Percentiles rank a stretch among this genome's conserved stretches.
These are phyloP conservation scores for Chymomyza caudatula DNA, from an alignment of 2,888 invertebrate species.

Conservation along the genomic window DNA sequence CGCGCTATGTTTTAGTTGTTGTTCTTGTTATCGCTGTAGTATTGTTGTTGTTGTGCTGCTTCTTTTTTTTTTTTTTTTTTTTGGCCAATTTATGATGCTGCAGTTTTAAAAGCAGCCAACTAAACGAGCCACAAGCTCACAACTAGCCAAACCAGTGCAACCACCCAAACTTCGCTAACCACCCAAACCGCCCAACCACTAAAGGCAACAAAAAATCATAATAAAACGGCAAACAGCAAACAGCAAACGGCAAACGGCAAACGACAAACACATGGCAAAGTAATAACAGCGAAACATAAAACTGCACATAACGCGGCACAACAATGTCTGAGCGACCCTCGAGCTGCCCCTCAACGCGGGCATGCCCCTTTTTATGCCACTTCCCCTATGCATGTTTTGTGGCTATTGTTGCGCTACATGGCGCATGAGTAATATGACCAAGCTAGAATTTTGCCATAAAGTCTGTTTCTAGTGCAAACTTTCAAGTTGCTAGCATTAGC, in stretches of 20 bases:
- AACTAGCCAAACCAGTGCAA: not conserved
- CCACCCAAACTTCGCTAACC: not conserved
- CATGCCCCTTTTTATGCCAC: no score
- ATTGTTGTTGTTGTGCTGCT: not conserved
- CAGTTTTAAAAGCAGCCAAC: not conserved
- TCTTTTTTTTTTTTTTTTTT: not conserved
- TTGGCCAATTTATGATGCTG: not conserved
- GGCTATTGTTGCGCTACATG: not conserved
- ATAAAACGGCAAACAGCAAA: not conserved
- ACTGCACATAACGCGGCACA: not conserved
- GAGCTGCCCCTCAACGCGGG: no score
- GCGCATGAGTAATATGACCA: not conserved
- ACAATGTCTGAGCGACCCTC: not conserved
- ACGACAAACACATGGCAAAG: conserved; percentile 1
- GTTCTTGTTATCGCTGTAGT: not conserved
- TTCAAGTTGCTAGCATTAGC: not conserved
- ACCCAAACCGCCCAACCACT: not conserved
- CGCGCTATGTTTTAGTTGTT: not conserved
- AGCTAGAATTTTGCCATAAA: not conserved
- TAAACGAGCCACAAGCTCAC: not conserved
- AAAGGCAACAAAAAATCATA: not conserved
- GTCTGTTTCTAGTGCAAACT: not conserved
- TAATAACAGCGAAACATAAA: not conserved
- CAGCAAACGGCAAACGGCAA: not conserved
- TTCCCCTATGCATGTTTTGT: not conserved